Evolutionary conservation across 2,113 vertebrate species (phyloP), one percentile per base, ranked within the genome.

Genomic region (Anolis carolinensis): DNA sequence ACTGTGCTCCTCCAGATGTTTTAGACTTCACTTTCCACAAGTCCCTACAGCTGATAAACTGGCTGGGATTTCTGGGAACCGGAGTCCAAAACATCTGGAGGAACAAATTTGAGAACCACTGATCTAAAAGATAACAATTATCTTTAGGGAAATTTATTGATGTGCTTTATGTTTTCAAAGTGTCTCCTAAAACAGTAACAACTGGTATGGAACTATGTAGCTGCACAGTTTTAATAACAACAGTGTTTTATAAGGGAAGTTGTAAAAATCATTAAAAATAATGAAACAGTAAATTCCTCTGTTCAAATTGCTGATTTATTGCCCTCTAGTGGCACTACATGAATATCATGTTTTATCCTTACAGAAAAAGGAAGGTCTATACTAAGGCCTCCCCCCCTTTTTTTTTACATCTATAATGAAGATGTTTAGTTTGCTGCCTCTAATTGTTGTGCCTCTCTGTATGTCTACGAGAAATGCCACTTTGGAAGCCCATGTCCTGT

Each of bases 381-480:
- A 82, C 23, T 2, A 7, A 3, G 44, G 2, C 27, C 18, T 5
- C 23, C 20, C 5, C 16, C n/a, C n/a, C n/a, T n/a, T n/a, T n/a
- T 44, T 20, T 1, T 39, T 55, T 14, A 16, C n/a, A 73, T 79
- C 70, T n/a, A 68, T 76, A 52, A 50, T 9, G 25, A 78, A 82
- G 7, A 70, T n/a, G 72, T 85, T 68, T 21, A 0, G 13, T 55
- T 65, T 1, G 16, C 6, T 78, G 14, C 55, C 9, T 16, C n/a
- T 30, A 77, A 16, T 50, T 16, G 75, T 3, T 76, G 55, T 30
- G 7, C 7, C 27, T 44, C 70, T 67, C 84, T 79, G 6, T 36
- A 81, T 91, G 84, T 79, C 82, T n/a, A 78, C 73, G 62, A 89
- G 89, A 93, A 87, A 2, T 85, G 91, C 92, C 93, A 93, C 74